Percentiles rank a stretch among this genome's conserved stretches.
Evolutionary conservation across 2,113 vertebrate species (phyloP).

Genomic region (Mesocricetus auratus): DNA sequence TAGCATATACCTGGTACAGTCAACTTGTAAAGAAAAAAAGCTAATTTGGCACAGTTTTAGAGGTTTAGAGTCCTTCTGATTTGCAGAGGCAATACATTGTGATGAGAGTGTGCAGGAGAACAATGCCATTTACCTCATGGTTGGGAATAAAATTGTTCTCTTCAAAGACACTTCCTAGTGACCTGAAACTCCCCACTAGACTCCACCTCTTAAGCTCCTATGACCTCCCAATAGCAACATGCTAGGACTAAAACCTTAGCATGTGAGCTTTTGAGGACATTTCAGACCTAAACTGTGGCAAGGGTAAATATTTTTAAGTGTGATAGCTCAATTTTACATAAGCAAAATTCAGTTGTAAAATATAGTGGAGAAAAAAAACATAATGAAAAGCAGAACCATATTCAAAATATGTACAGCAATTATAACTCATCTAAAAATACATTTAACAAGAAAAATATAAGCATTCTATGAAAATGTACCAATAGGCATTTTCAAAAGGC

Average conservation of each 20-base stretch:
- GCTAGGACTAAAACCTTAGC: not conserved
- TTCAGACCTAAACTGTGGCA: not conserved
- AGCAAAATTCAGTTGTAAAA: conserved; percentile 67
- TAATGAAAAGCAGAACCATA: conserved; percentile 49
- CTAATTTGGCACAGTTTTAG: not conserved
- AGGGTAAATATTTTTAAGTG: conserved; percentile 65
- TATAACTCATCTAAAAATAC: conserved; percentile 73
- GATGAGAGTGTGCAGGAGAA: not conserved
- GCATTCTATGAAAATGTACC: conserved; percentile 52
- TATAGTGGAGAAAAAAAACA: conserved; percentile 49
- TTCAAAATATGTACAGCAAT: conserved; percentile 67
- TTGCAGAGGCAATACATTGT: not conserved
- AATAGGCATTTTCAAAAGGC: conserved; percentile 52
- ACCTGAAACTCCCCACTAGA: not conserved
- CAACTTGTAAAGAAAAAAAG: not conserved
- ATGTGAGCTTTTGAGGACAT: not conserved
- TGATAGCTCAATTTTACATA: conserved; percentile 54
- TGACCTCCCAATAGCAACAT: not conserved
- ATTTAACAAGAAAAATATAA: conserved; percentile 59
- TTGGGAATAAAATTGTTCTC: not conserved
- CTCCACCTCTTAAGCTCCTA: not conserved
- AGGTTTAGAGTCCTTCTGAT: not conserved
- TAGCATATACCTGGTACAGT: not conserved
- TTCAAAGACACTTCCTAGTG: not conserved
- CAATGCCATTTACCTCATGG: not conserved